Percentiles rank a stretch among this genome's conserved stretches.
phyloP scores from a whole-genome alignment of 2,113 vertebrate species.

The Callorhinus ursinus region DNA sequence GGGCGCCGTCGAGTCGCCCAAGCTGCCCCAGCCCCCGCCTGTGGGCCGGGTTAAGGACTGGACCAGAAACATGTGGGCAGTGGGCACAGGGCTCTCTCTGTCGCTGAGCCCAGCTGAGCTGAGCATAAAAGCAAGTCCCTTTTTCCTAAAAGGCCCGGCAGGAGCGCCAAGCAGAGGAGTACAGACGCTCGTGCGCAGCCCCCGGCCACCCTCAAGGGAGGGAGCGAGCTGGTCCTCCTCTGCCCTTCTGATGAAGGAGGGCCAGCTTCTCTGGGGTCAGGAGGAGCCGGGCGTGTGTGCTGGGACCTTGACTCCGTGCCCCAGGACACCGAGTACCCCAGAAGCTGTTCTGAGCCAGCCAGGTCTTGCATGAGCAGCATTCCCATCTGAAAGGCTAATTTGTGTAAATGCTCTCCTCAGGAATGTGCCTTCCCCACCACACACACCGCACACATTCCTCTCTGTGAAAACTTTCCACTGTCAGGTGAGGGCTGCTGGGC shows the following conservation, averaged over 20 bases:
- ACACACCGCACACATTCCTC: background rate
- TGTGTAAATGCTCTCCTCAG: constrained; percentile 61
- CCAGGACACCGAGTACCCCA: background rate
- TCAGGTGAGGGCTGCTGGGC: background rate
- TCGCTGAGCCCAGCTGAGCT: background rate
- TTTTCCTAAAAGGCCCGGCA: too few species aligned
- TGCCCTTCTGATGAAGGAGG: accelerated
- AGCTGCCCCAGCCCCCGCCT: accelerated
- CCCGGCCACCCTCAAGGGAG: accelerated
- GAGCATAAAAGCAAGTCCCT: background rate
- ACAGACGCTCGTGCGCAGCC: accelerated
- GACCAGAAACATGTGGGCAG: accelerated
- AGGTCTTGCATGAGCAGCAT: constrained; percentile 56
- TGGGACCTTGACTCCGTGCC: background rate
- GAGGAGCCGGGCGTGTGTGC: background rate
- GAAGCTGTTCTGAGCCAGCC: background rate
- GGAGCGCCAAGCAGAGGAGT: too few species aligned
- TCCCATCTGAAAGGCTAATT: constrained; percentile 77
- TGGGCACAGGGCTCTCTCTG: background rate
- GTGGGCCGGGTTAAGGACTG: accelerated
- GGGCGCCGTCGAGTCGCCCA: accelerated
- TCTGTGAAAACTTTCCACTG: constrained; percentile 66
- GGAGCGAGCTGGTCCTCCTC: too few species aligned
- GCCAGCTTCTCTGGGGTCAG: background rate
- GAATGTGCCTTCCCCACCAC: background rate